Conservation (phyloP, 2,797 vertebrate species). For the Hippopotamyrus pictus region DNA sequence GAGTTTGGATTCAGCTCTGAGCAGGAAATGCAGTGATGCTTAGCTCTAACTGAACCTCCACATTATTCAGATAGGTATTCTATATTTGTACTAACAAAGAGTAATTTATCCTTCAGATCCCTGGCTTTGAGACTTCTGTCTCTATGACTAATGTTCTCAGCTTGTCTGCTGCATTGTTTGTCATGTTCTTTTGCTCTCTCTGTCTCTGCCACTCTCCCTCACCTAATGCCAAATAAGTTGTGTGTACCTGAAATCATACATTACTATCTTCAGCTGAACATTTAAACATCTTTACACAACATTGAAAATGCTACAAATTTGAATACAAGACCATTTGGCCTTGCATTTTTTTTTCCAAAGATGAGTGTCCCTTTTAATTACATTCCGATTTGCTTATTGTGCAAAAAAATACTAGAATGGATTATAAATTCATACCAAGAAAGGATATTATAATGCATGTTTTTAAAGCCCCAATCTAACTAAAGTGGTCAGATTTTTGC, state of each 20-base stretch:
- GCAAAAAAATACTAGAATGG: conserved; percentile 29
- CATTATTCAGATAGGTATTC: neutral
- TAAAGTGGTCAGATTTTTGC: conserved; percentile 57
- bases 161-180: neutral
- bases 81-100: neutral
- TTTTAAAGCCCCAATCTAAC: conserved; percentile 53
- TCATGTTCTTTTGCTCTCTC: neutral
- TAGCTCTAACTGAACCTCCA: neutral
- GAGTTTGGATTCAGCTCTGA: neutral
- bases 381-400: conserved; percentile 44
- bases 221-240: neutral
- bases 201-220: neutral
- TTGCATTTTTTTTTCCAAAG: neutral
- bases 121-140: neutral
- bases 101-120: neutral
- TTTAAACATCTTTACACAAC: neutral
- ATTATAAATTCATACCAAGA: conserved; percentile 37
- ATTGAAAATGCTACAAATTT: neutral
- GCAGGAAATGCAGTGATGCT: neutral
- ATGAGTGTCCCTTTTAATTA: conserved; percentile 40
- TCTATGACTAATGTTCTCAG: conserved; percentile 17
- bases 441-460: conserved; percentile 40
- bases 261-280: neutral
- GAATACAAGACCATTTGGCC: neutral
- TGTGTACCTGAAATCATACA: neutral